Evolutionary conservation across 2,888 invertebrate genomes (phyloP).

Genomic region (Dasypolia templi): DNA sequence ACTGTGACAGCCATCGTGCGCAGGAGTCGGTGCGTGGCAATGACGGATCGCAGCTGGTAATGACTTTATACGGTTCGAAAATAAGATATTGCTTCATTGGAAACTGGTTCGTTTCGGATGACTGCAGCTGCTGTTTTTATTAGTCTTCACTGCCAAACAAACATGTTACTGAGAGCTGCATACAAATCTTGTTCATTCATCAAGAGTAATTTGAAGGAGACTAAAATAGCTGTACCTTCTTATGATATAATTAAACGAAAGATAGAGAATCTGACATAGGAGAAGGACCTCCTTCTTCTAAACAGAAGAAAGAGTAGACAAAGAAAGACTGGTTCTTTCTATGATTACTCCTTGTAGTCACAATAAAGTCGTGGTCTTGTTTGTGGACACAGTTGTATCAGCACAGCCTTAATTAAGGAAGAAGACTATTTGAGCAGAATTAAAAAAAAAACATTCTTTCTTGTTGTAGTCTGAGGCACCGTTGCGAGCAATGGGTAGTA

Average conservation of each 20-base stretch:
- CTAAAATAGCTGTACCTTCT: neutral
- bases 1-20: slow-evolving; percentile 64
- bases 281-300: neutral
- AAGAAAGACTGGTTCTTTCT: too few species aligned
- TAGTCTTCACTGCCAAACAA: neutral
- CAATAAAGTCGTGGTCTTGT: neutral
- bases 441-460: too few species aligned
- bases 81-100: slow-evolving; percentile 51
- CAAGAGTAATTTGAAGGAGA: too few species aligned
- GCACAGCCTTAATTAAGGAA: neutral
- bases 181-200: slow-evolving; percentile 2
- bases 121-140: slow-evolving; percentile 12
- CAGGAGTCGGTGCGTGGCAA: slow-evolving; percentile 63
- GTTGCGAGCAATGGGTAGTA: too few species aligned
- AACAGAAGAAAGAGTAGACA: too few species aligned
- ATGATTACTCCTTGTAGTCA: neutral
- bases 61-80: slow-evolving; percentile 62
- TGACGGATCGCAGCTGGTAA: slow-evolving; percentile 60
- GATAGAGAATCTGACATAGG: neutral
- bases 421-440: too few species aligned
- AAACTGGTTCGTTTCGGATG: slow-evolving; percentile 8
- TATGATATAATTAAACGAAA: neutral
- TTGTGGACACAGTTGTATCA: neutral
- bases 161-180: neutral
- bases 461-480: neutral